Evolutionary conservation across 2,888 invertebrate genomes (phyloP).

Genomic region (Agelastica alni): DNA sequence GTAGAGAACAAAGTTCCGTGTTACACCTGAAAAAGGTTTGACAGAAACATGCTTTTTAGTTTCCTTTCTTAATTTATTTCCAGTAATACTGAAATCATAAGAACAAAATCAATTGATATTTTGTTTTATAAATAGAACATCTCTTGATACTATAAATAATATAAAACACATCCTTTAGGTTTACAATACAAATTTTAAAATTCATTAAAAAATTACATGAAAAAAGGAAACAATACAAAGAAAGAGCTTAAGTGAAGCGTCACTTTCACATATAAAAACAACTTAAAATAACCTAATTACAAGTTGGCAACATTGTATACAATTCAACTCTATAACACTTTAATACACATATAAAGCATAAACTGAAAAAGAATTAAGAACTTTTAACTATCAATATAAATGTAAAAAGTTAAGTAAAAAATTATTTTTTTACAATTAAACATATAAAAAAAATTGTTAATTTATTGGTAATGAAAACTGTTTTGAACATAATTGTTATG

Average conservation of each 20-base stretch:
- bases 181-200: slow-evolving; percentile 31
- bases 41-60: slow-evolving; percentile 16
- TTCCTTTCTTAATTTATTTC: slow-evolving; percentile 29
- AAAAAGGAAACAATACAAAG: slow-evolving; percentile 20
- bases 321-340: too few species aligned
- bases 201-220: slow-evolving; percentile 24
- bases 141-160: slow-evolving; percentile 35
- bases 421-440: too few species aligned
- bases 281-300: slow-evolving; percentile 29
- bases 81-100: slow-evolving; percentile 30
- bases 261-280: slow-evolving; percentile 26
- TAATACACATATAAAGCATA: too few species aligned
- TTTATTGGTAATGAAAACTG: too few species aligned
- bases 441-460: too few species aligned
- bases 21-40: slow-evolving; percentile 11
- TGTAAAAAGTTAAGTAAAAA: too few species aligned
- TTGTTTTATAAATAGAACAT: slow-evolving; percentile 36
- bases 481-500: too few species aligned
- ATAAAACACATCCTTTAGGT: slow-evolving; percentile 32
- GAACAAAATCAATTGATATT: slow-evolving; percentile 12
- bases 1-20: background rate
- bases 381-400: too few species aligned
- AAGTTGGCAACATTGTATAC: slow-evolving; percentile 11
- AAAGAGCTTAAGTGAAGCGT: slow-evolving; percentile 18
- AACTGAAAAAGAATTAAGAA: too few species aligned